Base-by-base conservation (phyloP, 2,797 vertebrate genomes). In the Apogon talboti region DNA sequence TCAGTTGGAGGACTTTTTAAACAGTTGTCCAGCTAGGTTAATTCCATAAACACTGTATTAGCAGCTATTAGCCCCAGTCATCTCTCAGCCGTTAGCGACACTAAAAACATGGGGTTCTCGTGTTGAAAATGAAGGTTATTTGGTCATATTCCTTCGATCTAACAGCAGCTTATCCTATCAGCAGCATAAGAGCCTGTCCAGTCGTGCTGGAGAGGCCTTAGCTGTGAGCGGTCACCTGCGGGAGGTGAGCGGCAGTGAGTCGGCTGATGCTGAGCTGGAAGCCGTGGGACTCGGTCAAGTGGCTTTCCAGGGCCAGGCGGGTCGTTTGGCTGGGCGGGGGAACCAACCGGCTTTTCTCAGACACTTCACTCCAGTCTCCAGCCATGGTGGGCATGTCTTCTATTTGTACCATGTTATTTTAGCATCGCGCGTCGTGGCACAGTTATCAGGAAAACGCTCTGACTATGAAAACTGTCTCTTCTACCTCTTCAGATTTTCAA, bases 191-290 rank as follows among this genome's bases (percentile, higher is more conserved):
- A n/a, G n/a, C n/a, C n/a, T n/a, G n/a, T n/a, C n/a, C n/a, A n/a
- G n/a, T n/a, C n/a, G n/a, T n/a, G n/a, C n/a, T n/a, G n/a, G n/a
- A n/a, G n/a, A 1, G 37, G 13, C n/a, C 19, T 2, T 43, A 37
- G 42, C 37, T 54, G 53, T n/a, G 37, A 7, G 33, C 19, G 3
- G 21, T 87, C 67, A 91, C 89, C 90, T 90, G 87, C 43, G 60
- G 82, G 1, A 90, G 15, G 7, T 88, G 85, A 2, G 89, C 68
- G 3, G 93, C 93, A 0, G 94, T 86, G 2, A 96, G 47, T 11
- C 81, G 64, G 82, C 83, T 90, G 19, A 96, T 83, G 67, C 78
- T 40, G 1, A 96, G 94, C 74, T 94, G 94, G 50, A 96, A 94
- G 0, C 94, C 92, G 0, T 66, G 54, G 0, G 94, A 92, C 13